phyloP scores from a whole-genome alignment of 2,797 vertebrate genomes.

The Anas georgica region DNA sequence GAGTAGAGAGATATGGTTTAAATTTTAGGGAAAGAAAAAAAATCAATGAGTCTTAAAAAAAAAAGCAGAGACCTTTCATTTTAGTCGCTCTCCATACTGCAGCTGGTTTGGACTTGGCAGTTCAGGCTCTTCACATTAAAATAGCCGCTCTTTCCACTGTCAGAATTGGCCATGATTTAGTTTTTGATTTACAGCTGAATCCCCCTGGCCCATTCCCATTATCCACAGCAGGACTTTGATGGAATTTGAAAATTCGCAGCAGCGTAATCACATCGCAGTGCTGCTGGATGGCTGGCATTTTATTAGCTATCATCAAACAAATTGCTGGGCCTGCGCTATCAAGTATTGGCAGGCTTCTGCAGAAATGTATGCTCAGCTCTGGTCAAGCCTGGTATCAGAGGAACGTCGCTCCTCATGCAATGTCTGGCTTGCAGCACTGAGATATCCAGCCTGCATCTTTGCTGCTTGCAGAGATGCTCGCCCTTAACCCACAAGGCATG shows the following conservation, averaged over 20 bases:
- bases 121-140: conserved; percentile 33
- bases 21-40: conserved; percentile 1
- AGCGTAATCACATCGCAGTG: not conserved
- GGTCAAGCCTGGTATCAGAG: not conserved
- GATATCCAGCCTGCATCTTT: not conserved
- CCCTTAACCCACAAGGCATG: not conserved
- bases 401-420: not conserved
- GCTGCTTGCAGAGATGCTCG: not conserved
- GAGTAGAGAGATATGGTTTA: not conserved
- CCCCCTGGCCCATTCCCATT: conserved; percentile 12
- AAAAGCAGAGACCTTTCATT: not conserved
- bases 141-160: conserved; percentile 33
- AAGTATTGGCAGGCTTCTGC: not conserved
- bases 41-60: not conserved
- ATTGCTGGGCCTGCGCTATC: not conserved
- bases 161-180: not conserved
- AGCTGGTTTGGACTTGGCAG: conserved; percentile 45
- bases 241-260: conserved; percentile 50
- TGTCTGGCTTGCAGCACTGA: not conserved
- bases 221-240: conserved; percentile 39
- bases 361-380: not conserved
- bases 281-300: conserved; percentile 35
- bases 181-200: conserved; percentile 34
- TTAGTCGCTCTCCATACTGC: not conserved
- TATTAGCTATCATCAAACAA: conserved; percentile 34